Conservation (phyloP, 2,888 invertebrate species). For the Coremacera marginata region DNA sequence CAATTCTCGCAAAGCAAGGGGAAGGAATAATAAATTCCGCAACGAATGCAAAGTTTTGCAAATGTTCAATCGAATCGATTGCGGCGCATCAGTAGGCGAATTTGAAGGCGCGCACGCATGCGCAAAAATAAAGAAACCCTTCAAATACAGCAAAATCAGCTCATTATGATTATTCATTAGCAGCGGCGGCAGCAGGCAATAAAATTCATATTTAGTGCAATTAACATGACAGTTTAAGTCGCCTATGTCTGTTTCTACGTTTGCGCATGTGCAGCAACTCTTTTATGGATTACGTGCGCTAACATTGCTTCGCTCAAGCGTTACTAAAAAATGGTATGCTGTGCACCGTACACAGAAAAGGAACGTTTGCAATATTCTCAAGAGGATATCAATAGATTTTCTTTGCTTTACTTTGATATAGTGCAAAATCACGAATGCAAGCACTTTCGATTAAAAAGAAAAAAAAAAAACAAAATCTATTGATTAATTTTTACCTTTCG, state of each 20-base stretch:
- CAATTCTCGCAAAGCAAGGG: slow-evolving; percentile 16
- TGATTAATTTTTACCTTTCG: slow-evolving; percentile 21
- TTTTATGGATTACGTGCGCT: background rate
- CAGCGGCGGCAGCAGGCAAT: slow-evolving; percentile 56
- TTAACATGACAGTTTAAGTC: slow-evolving; percentile 57
- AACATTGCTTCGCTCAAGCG: background rate
- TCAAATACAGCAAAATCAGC: slow-evolving; percentile 33
- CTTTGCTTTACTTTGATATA: background rate
- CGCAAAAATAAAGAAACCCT: slow-evolving; percentile 1
- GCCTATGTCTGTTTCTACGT: background rate
- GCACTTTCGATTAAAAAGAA: slow-evolving; percentile 29
- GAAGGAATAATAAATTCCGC: slow-evolving; percentile 53
- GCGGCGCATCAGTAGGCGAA: slow-evolving; percentile 1
- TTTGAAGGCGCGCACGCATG: slow-evolving; percentile 16
- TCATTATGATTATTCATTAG: slow-evolving; percentile 58
- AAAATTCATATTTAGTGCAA: slow-evolving; percentile 62
- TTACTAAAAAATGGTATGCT: background rate
- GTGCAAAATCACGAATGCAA: slow-evolving; percentile 16
- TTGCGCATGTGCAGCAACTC: background rate
- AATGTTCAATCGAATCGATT: background rate
- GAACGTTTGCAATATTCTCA: background rate
- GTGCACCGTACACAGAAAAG: background rate
- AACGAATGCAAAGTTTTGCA: background rate
- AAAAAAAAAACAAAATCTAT: slow-evolving; percentile 22
- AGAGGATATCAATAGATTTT: slow-evolving; percentile 21